Conservation (phyloP, 2,113 vertebrate species). For the Xenopus borealis region DNA sequence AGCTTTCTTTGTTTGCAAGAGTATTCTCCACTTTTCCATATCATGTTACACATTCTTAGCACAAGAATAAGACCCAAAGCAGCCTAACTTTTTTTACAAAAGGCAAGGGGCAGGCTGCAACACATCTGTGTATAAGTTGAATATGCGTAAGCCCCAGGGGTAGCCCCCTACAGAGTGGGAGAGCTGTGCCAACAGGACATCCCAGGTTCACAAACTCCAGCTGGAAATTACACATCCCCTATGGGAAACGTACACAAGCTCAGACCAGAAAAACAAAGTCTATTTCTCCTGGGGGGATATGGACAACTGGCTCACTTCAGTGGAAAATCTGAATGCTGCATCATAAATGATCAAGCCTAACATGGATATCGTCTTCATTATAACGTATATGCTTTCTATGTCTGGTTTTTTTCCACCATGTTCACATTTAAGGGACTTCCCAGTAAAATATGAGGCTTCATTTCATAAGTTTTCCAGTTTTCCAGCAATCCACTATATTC, state of each 20-base stretch:
- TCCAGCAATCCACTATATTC: no score
- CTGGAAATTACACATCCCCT: not conserved
- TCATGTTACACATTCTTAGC: conserved; percentile 20
- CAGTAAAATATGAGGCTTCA: no score
- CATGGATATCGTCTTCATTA: not conserved
- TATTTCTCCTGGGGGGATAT: not conserved
- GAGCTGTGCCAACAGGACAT: not conserved
- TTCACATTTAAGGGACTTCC: no score
- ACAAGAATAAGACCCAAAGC: not conserved
- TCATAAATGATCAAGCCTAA: not conserved
- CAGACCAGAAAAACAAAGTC: conserved; percentile 6
- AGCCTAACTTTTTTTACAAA: not conserved
- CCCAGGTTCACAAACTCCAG: not conserved
- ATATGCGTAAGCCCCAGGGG: not conserved
- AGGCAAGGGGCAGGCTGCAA: not conserved
- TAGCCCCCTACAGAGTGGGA: conserved; percentile 3
- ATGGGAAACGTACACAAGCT: conserved; percentile 18
- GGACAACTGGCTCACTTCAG: no score
- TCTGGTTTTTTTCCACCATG: no score
- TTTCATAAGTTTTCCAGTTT: no score
- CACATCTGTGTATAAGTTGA: not conserved
- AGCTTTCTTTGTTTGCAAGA: conserved; percentile 1
- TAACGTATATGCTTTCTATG: no score
- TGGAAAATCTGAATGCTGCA: not conserved
- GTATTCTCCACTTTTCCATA: conserved; percentile 9